phyloP scores from a whole-genome alignment of 2,113 vertebrate genomes.

The Otocyon megalotis region DNA sequence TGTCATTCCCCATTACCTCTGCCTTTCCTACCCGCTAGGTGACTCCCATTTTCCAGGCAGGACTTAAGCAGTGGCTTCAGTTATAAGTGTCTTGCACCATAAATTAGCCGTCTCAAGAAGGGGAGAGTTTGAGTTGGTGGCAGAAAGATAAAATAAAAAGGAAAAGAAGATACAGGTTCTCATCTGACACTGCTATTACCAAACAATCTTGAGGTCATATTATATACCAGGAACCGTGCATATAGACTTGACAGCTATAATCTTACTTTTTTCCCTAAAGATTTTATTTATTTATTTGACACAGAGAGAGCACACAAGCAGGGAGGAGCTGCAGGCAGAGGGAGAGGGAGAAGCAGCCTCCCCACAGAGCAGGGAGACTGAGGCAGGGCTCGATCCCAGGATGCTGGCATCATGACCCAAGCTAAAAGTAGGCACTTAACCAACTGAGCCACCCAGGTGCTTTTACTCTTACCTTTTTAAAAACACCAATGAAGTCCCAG shows the following conservation, averaged over 20 bases:
- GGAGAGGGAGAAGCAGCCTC: too few species aligned
- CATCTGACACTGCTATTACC: not conserved
- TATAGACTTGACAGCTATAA: not conserved
- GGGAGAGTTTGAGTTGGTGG: not conserved
- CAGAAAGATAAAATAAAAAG: not conserved
- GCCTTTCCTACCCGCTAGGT: not conserved
- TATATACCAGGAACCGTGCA: not conserved
- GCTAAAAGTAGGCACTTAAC: too few species aligned
- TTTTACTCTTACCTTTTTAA: too few species aligned
- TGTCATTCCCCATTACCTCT: not conserved
- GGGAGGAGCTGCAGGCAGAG: too few species aligned
- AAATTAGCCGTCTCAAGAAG: not conserved
- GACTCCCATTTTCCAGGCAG: not conserved
- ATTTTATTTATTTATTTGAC: too few species aligned
- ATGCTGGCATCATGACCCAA: too few species aligned
- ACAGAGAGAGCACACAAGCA: too few species aligned
- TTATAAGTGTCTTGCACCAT: not conserved
- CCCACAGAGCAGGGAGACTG: too few species aligned
- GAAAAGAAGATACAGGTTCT: not conserved
- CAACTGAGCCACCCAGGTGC: too few species aligned
- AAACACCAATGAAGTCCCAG: not conserved
- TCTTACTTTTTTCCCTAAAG: not conserved
- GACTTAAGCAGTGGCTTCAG: not conserved
- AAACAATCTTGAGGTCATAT: not conserved
- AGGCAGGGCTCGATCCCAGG: too few species aligned